Conservation (phyloP, 2,113 vertebrate species). For the Neogobius melanostomus region DNA sequence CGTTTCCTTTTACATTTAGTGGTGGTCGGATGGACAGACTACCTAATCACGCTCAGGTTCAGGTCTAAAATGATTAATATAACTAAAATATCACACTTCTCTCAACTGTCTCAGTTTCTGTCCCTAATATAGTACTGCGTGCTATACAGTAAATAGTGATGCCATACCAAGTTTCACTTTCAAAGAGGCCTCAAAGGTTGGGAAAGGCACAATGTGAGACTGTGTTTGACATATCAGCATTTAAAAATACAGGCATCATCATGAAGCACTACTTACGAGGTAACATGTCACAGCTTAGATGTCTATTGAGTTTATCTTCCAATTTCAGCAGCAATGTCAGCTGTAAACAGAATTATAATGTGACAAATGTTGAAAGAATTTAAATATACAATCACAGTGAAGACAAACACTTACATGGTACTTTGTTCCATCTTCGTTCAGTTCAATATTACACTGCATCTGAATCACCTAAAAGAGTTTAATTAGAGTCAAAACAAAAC, state of each 20-base stretch:
- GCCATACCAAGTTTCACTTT: slow-evolving; percentile 31
- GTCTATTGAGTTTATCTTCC: slow-evolving; percentile 97
- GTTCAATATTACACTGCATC: slow-evolving; percentile 96
- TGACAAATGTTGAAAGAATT: not conserved
- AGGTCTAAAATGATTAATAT: not conserved
- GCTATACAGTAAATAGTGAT: slow-evolving; percentile 36
- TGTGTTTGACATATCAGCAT: not conserved
- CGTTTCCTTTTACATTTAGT: not conserved
- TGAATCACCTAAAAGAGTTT: slow-evolving; percentile 83
- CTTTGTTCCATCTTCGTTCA: slow-evolving; percentile 90
- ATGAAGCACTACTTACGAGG: slow-evolving; percentile 71
- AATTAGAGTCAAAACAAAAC: not conserved
- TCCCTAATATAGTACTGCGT: slow-evolving; percentile 49
- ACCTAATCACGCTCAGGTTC: not conserved
- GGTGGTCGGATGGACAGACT: not conserved
- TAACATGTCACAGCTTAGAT: slow-evolving; percentile 96
- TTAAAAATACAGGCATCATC: not conserved
- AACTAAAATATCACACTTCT: slow-evolving; percentile 11
- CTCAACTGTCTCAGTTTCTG: slow-evolving; percentile 22
- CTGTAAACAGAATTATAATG: slow-evolving; percentile 61
- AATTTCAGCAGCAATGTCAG: slow-evolving; percentile 94
- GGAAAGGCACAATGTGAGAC: not conserved
- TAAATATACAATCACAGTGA: not conserved
- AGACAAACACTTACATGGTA: slow-evolving; percentile 81
- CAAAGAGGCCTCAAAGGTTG: slow-evolving; percentile 17